Evolutionary conservation across 2,797 vertebrate genomes (phyloP), one percentile per base, ranked within the genome.

Genomic region (Manis pentadactyla): DNA sequence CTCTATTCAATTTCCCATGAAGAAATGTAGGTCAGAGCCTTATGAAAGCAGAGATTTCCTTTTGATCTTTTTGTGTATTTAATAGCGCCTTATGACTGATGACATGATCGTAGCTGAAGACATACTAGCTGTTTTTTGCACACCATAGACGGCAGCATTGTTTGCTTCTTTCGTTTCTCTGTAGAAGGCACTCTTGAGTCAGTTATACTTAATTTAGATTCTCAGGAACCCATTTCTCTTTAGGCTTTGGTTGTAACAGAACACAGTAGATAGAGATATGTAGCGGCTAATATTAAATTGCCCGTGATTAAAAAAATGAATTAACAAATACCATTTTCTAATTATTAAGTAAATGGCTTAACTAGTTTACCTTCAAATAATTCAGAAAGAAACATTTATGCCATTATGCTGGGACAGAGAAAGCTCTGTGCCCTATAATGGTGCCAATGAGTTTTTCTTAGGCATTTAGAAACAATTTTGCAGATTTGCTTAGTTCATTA

Each of bases 111-210:
- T 19, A 74, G 25, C 18, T 27, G 64, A 19, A 39, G 64, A 42
- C 23, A 10, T 0, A 13, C 15, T 63, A 42, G 29, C 37, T 82
- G 31, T 37, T n/a, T 68, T 90, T 81, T 42, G 31, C 17, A 21
- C 51, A n/a, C 53, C 4, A 0, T 0, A 13, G 9, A n/a, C 3
- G 3, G 59, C 49, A 89, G 49, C 71, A 46, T 46, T 34, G 3
- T 46, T 55, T 77, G 86, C n/a, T 98, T 94, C 69, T 64, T 71
- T 7, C 27, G 2, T 18, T 31, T 90, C 75, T 81, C 68, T 61
- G 29, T 93, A 96, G 97, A 94, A 97, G 96, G 95, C 66, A 90
- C 89, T 94, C 87, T 9, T 85, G 90, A 97, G 75, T 87, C 96
- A 68, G 79, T 63, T 0, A 5, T 29, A 73, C 10, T 87, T 95